Evolutionary conservation across 2,888 invertebrate species (phyloP).

Genomic region (Folsomia candida): DNA sequence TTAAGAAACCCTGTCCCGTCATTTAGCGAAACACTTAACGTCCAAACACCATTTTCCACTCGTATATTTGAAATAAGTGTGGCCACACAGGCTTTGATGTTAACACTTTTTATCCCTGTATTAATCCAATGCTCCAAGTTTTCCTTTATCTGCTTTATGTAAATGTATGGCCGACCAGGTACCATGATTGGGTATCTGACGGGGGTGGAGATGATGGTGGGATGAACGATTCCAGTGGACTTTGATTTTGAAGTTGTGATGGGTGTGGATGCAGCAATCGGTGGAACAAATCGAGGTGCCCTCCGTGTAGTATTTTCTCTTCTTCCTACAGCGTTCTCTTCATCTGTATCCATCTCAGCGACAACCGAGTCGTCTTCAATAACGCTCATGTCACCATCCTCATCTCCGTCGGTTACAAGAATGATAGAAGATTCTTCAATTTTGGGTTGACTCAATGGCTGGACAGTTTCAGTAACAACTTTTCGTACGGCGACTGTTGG

Average conservation of each 20-base stretch:
- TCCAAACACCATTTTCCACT: slow-evolving; percentile 53
- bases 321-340: background rate
- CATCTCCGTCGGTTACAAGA: background rate
- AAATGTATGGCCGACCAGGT: slow-evolving; percentile 25
- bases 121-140: background rate
- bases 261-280: background rate
- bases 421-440: background rate
- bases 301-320: background rate
- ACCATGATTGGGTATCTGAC: slow-evolving; percentile 17
- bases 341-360: slow-evolving; percentile 15
- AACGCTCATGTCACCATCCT: slow-evolving; percentile 21
- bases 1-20: slow-evolving; percentile 54
- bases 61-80: slow-evolving; percentile 54
- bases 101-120: slow-evolving; percentile 25
- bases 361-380: slow-evolving; percentile 26
- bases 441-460: too few species aligned
- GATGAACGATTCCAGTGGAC: background rate
- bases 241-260: background rate
- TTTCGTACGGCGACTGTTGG: background rate
- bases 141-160: slow-evolving; percentile 27
- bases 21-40: slow-evolving; percentile 55
- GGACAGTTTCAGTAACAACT: background rate
- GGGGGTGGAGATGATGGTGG: background rate
- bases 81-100: slow-evolving; percentile 55
- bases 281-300: background rate